Evolutionary conservation across 2,888 invertebrate genomes (phyloP).

Genomic region (Eupithecia exiguata): DNA sequence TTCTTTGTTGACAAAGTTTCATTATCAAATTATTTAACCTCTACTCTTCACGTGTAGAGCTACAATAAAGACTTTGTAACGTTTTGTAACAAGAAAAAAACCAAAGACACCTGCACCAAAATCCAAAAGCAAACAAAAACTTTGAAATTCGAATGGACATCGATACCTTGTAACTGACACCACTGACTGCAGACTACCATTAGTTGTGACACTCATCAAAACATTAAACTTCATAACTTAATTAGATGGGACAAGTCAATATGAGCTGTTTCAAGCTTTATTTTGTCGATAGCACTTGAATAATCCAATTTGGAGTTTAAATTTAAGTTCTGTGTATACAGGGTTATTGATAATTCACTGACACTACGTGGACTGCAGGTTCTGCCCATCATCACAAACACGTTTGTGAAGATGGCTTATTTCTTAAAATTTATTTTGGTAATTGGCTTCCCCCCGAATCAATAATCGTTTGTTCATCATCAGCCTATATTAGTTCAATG

Average conservation of each 20-base stretch:
- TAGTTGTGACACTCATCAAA: constrained; percentile 69
- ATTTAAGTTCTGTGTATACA: too few relatives aligned
- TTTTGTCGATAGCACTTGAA: constrained; percentile 5
- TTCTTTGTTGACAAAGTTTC: too few relatives aligned
- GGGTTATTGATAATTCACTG: too few relatives aligned
- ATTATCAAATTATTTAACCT: too few relatives aligned
- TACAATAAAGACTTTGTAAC: background rate
- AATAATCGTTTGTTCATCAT: too few relatives aligned
- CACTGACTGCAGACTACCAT: constrained; percentile 66
- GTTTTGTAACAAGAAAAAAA: background rate
- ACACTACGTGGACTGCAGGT: too few relatives aligned
- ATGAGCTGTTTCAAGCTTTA: constrained; percentile 23
- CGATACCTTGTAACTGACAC: constrained; percentile 59
- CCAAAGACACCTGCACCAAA: constrained; percentile 17
- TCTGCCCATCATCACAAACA: too few relatives aligned
- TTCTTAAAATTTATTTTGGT: too few relatives aligned
- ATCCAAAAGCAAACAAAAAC: constrained; percentile 28
- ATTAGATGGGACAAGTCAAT: constrained; percentile 57
- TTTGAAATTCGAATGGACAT: constrained; percentile 33
- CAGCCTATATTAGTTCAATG: too few relatives aligned
- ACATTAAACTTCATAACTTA: constrained; percentile 65
- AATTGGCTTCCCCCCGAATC: too few relatives aligned
- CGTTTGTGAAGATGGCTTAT: too few relatives aligned
- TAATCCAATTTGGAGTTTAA: background rate
- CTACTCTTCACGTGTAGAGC: too few relatives aligned